These are phyloP conservation scores for Halcyon chelicuti DNA, from an alignment of 2,797 vertebrate species.

Conservation along the genomic window DNA sequence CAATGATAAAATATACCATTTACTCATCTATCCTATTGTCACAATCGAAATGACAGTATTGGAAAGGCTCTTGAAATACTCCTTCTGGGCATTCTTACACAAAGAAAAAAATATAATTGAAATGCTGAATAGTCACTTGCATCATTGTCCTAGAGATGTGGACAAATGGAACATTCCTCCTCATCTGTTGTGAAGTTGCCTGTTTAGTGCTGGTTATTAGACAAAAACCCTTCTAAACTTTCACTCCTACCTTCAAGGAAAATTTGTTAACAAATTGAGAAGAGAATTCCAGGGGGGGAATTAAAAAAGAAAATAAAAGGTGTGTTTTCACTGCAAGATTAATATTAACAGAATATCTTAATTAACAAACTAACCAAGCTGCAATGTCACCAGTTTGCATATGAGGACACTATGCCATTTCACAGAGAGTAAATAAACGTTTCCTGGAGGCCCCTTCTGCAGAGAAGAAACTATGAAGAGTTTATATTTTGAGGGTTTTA, in stretches of 20 bases:
- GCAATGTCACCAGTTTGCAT: neutral
- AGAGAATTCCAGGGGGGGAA: accelerated
- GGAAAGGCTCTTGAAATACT: neutral
- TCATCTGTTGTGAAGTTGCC: neutral
- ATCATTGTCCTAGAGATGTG: neutral
- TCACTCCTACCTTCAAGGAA: neutral
- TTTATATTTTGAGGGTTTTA: neutral
- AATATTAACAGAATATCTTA: neutral
- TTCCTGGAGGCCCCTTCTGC: neutral
- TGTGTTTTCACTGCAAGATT: neutral
- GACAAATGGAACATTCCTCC: neutral
- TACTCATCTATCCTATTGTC: neutral
- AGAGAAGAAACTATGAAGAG: neutral
- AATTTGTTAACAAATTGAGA: neutral
- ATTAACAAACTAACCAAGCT: neutral
- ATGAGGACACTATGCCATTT: neutral
- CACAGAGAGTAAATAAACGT: neutral
- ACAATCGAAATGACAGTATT: neutral
- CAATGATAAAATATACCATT: neutral
- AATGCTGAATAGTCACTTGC: neutral
- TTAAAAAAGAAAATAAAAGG: neutral
- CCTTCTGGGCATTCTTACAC: neutral
- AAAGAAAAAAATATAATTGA: neutral
- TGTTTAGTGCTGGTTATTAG: neutral
- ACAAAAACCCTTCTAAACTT: neutral